These are phyloP conservation scores for Drosophila bunnanda DNA, from an alignment of 2,888 invertebrate species.

Conservation along the genomic window DNA sequence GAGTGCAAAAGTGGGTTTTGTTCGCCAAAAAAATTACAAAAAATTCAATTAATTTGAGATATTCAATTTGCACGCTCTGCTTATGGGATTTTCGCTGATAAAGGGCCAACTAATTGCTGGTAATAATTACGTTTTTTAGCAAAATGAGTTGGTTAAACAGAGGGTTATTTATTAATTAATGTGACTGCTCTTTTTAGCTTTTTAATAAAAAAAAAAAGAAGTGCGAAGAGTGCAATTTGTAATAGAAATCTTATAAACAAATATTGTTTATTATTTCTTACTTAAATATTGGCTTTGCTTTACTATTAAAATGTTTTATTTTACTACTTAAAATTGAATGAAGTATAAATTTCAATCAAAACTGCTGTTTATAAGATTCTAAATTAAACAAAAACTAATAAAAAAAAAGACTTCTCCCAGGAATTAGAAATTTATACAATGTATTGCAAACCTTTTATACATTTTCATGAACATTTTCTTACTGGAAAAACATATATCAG, in stretches of 20 bases:
- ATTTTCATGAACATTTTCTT: background rate
- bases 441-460: background rate
- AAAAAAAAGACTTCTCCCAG: background rate
- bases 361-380: background rate
- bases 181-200: background rate
- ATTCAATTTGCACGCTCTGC: constrained; percentile 29
- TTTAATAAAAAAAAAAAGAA: background rate
- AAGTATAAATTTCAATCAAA: too few relatives aligned
- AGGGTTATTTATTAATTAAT: background rate
- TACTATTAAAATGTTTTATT: too few relatives aligned
- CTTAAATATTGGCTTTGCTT: background rate
- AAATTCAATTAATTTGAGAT: constrained; percentile 38
- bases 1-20: constrained; percentile 11
- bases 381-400: background rate
- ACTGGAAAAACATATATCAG: too few relatives aligned
- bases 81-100: constrained; percentile 25
- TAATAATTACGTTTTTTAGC: constrained; percentile 30
- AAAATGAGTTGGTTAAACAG: background rate
- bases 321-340: too few relatives aligned
- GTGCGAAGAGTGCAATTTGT: background rate
- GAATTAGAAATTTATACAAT: background rate
- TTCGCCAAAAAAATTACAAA: constrained; percentile 18
- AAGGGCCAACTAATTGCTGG: constrained; percentile 32
- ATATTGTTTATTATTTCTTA: too few relatives aligned
- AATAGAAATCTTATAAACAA: too few relatives aligned